Evolutionary conservation across 2,888 invertebrate species (phyloP).

Genomic region (Carpatolechia fugitivella): DNA sequence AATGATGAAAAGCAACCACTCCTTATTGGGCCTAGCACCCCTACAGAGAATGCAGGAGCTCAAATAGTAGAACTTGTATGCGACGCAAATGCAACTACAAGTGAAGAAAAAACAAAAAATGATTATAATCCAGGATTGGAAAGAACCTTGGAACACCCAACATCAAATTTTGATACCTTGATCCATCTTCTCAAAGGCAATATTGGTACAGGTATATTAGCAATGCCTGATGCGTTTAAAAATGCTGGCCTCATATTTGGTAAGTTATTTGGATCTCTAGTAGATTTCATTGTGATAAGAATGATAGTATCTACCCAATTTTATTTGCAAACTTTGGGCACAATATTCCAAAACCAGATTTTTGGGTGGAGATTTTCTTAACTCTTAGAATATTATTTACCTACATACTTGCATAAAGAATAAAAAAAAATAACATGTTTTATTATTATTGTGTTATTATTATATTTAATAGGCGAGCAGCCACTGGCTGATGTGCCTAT

Average conservation of each 20-base stretch:
- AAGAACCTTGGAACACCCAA: constrained; percentile 86
- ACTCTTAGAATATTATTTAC: no score
- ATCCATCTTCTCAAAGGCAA: constrained; percentile 87
- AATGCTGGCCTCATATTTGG: constrained; percentile 94
- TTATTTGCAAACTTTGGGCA: no score
- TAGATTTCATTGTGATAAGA: not conserved
- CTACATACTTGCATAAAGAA: no score
- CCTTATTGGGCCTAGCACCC: constrained; percentile 57
- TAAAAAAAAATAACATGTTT: no score
- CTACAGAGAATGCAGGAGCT: constrained; percentile 53
- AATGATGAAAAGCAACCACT: constrained; percentile 86
- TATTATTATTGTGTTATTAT: no score
- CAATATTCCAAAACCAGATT: no score
- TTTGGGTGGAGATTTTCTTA: no score
- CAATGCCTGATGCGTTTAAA: constrained; percentile 97
- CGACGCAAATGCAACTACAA: constrained; percentile 38
- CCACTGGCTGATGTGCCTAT: no score
- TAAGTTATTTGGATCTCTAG: constrained; percentile 33
- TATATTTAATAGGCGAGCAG: no score
- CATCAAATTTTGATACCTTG: constrained; percentile 88
- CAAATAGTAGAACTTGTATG: constrained; percentile 58
- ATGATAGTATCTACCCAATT: no score
- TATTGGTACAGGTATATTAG: constrained; percentile 95
- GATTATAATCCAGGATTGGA: constrained; percentile 81
- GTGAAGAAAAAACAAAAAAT: constrained; percentile 49